A percentile compares a stretch with the other conserved stretches of the same genome.
Conservation (phyloP, 1,140 invertebrate genomes). For the Fopius arisanus region DNA sequence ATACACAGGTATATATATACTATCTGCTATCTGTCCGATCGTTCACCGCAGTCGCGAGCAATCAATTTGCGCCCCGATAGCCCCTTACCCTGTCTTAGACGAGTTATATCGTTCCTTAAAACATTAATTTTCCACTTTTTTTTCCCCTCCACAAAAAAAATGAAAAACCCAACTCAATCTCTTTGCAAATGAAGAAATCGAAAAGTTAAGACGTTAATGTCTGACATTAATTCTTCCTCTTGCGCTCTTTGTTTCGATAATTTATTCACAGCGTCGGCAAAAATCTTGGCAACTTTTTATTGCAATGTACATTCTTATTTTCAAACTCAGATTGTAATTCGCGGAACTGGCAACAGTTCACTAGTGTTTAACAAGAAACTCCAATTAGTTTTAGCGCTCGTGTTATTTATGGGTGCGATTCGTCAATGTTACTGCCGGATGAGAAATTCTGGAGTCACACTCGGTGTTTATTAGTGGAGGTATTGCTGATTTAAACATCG, state of each 20-base stretch:
- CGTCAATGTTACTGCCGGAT: conserved; percentile 48
- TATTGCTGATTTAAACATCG: conserved; percentile 40
- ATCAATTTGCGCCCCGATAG: conserved; percentile 30
- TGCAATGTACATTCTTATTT: neutral
- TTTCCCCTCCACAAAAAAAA: neutral
- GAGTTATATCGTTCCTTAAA: neutral
- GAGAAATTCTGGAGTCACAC: conserved; percentile 42
- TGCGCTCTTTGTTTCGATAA: too few species aligned
- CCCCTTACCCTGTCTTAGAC: neutral
- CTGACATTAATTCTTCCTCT: too few species aligned
- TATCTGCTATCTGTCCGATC: conserved; percentile 30
- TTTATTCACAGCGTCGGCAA: neutral
- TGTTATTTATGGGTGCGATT: conserved; percentile 52
- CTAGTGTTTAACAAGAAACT: conserved; percentile 42
- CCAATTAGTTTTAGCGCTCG: conserved; percentile 50
- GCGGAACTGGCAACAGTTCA: neutral
- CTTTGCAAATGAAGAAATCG: too few species aligned
- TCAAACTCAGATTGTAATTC: conserved; percentile 12
- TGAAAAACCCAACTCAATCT: too few species aligned
- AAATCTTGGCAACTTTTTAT: neutral
- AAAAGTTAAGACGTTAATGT: too few species aligned
- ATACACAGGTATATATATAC: neutral
- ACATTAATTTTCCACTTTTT: conserved; percentile 15
- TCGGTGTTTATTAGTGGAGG: neutral
- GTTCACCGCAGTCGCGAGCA: conserved; percentile 31